Evolutionary conservation across 2,113 vertebrate species (phyloP).

Genomic region (Trachemys scripta): DNA sequence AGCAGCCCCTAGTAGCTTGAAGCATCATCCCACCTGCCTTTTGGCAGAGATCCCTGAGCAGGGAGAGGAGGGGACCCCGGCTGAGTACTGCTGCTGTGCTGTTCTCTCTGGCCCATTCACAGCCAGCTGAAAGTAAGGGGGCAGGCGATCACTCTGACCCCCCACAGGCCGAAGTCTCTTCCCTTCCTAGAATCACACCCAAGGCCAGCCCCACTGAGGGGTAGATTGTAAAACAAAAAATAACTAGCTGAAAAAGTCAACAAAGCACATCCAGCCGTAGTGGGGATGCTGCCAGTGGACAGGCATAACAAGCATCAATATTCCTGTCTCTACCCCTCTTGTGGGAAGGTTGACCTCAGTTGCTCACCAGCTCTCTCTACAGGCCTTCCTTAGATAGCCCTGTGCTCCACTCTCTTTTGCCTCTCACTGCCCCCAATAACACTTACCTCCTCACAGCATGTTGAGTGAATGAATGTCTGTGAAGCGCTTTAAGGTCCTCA

Average conservation of each 20-base stretch:
- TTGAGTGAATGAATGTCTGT: background rate
- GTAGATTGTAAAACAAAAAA: background rate
- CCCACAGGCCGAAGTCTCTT: background rate
- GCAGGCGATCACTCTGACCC: background rate
- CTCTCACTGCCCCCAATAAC: background rate
- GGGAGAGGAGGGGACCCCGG: background rate
- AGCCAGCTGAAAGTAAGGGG: background rate
- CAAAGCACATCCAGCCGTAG: background rate
- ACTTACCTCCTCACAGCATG: background rate
- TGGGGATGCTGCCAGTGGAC: background rate
- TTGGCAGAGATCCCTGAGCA: background rate
- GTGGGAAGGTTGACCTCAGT: background rate
- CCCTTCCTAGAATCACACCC: background rate
- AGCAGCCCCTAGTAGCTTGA: background rate
- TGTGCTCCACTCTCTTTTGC: background rate
- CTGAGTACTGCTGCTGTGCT: background rate
- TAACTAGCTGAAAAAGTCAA: background rate
- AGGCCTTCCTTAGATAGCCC: background rate
- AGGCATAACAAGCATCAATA: background rate
- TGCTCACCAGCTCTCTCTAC: background rate
- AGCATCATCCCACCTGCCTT: background rate
- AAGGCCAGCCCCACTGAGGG: background rate
- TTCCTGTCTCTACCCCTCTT: background rate
- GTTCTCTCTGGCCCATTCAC: background rate
- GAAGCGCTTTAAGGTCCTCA: background rate